phyloP scores from a whole-genome alignment of 2,113 vertebrate species.

The Bothrops jararaca region DNA sequence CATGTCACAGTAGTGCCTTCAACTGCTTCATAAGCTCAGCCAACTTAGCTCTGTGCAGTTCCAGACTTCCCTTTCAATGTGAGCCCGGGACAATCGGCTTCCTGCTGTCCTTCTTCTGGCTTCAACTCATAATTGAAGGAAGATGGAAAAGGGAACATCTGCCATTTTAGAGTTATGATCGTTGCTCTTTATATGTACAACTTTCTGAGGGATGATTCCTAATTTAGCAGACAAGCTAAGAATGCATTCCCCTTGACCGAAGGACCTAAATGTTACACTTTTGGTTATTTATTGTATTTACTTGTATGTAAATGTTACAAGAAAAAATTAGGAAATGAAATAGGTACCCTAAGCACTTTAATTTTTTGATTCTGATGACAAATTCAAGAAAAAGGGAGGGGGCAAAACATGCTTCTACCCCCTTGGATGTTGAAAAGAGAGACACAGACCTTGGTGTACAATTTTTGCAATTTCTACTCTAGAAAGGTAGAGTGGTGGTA shows the following conservation, averaged over 20 bases:
- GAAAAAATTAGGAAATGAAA: not conserved
- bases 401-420: not conserved
- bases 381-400: not conserved
- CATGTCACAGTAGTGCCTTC: not conserved
- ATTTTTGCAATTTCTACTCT: not conserved
- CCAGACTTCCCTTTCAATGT: not conserved
- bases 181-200: not conserved
- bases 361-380: not conserved
- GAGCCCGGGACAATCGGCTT: not conserved
- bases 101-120: not conserved
- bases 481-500: not conserved
- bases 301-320: not conserved
- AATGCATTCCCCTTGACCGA: not conserved
- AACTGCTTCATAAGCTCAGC: not conserved
- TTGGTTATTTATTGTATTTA: not conserved
- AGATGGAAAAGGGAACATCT: not conserved
- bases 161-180: not conserved
- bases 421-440: not conserved
- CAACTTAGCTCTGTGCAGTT: accelerated
- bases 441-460: not conserved
- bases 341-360: not conserved
- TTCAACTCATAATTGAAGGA: not conserved
- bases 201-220: not conserved
- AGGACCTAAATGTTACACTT: not conserved
- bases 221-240: not conserved